These are phyloP conservation scores for Vireo griseus DNA, from an alignment of 2,797 vertebrate species.

Conservation along the genomic window DNA sequence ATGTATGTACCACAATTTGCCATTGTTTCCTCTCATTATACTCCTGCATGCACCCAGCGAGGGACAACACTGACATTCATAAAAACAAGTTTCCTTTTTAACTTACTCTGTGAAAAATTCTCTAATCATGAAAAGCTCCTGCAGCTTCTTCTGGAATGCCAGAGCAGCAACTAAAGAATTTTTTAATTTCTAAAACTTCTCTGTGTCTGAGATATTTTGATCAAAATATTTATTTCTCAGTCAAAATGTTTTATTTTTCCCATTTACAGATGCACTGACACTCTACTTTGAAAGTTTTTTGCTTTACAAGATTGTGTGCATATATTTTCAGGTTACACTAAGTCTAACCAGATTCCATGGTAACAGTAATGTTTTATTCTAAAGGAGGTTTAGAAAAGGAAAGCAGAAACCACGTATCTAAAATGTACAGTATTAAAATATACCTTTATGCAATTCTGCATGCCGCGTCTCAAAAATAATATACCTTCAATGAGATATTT, in stretches of 20 bases:
- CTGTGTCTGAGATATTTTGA: neutral
- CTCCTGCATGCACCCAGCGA: neutral
- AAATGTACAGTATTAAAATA: neutral
- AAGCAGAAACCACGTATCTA: neutral
- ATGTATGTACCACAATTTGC: neutral
- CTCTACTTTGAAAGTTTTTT: neutral
- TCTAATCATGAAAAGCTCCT: neutral
- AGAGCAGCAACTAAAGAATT: neutral
- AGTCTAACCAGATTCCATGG: neutral
- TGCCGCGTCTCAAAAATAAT: neutral
- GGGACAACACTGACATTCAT: neutral
- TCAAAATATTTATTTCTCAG: neutral
- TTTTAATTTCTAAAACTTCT: neutral
- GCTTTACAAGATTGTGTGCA: neutral
- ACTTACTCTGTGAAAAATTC: neutral
- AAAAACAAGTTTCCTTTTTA: neutral
- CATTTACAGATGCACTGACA: neutral
- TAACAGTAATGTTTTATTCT: neutral
- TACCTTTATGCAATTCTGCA: neutral
- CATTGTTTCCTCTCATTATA: neutral
- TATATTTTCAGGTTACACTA: neutral
- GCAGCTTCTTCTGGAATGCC: neutral
- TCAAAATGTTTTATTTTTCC: neutral
- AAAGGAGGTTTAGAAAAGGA: neutral
- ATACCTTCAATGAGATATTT: neutral